Percentiles rank a stretch among this genome's conserved stretches.
Conservation (phyloP, 2,888 invertebrate genomes). For the Ceramica pisi region DNA sequence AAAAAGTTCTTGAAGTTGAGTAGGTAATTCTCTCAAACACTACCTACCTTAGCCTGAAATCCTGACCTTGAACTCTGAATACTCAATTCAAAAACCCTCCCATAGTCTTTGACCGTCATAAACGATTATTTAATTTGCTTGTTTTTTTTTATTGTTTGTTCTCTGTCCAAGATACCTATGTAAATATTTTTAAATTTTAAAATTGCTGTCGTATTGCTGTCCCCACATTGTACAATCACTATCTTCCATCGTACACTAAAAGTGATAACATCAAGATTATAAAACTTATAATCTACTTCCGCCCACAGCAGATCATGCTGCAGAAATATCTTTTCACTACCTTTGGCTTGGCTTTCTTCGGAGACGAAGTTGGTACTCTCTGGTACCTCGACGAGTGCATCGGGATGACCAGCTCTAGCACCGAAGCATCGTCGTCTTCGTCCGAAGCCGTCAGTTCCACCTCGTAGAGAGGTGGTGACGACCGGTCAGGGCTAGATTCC, state of each 20-base stretch:
- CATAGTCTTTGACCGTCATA: no score
- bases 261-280: slow-evolving; percentile 59
- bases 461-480: slow-evolving; percentile 83
- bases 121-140: no score
- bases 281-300: slow-evolving; percentile 71
- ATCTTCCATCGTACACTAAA: slow-evolving; percentile 24
- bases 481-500: slow-evolving; percentile 69
- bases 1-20: no score
- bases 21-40: no score
- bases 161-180: neutral
- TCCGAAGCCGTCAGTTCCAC: slow-evolving; percentile 87
- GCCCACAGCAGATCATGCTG: slow-evolving; percentile 76
- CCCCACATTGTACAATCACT: slow-evolving; percentile 1
- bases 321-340: slow-evolving; percentile 67
- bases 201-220: neutral
- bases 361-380: slow-evolving; percentile 78
- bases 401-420: slow-evolving; percentile 85
- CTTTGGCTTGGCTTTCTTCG: slow-evolving; percentile 72
- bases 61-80: no score
- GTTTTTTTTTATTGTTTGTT: neutral
- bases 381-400: slow-evolving; percentile 78
- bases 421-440: slow-evolving; percentile 85
- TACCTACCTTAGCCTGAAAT: no score
- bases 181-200: neutral
- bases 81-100: no score